phyloP scores from a whole-genome alignment of 2,888 invertebrate genomes.

The Macrosiphum euphorbiae region DNA sequence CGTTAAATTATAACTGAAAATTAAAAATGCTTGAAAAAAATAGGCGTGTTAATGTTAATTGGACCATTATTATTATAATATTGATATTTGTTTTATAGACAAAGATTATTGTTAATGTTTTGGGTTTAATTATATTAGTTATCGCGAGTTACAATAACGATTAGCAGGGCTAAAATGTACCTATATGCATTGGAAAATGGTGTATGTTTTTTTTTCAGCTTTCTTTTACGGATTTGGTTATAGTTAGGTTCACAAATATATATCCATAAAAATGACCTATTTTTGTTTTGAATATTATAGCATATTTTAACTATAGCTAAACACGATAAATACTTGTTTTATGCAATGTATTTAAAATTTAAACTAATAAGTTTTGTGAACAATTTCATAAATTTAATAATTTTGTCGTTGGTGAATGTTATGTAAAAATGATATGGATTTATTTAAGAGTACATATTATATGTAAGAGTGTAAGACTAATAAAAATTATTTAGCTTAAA shows the following conservation, averaged over 20 bases:
- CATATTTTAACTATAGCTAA: background rate
- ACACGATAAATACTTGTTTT: background rate
- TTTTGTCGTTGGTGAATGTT: background rate
- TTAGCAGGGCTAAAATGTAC: background rate
- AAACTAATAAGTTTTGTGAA: background rate
- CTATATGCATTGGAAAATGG: background rate
- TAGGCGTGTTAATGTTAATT: background rate
- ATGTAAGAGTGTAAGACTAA: background rate
- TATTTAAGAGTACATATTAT: background rate
- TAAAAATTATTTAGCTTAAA: background rate
- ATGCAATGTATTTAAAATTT: background rate
- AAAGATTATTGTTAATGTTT: background rate
- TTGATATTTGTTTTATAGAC: background rate
- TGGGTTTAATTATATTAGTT: background rate
- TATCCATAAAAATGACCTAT: background rate
- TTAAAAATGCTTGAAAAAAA: background rate
- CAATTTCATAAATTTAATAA: background rate
- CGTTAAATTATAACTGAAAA: background rate
- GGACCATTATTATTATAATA: background rate
- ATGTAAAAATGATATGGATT: background rate
- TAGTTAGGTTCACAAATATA: background rate
- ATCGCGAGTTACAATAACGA: background rate
- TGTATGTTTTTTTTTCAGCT: background rate
- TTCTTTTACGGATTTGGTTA: background rate
- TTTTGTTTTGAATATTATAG: background rate